Evolutionary conservation across 2,797 vertebrate genomes (phyloP).

Genomic region (Amphiprion clarkii): DNA sequence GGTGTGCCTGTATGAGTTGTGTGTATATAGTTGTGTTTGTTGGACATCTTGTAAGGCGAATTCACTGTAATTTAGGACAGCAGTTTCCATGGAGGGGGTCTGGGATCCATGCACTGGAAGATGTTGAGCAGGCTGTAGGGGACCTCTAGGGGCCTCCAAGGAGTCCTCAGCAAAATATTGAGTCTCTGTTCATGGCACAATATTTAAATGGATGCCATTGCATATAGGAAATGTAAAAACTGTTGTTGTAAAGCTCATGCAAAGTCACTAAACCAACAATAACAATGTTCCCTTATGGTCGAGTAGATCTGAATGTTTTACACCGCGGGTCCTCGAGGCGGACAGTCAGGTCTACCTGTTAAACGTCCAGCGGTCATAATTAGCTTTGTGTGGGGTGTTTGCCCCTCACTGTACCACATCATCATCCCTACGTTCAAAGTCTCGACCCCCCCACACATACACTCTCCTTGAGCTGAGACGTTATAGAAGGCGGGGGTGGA

Average conservation of each 20-base stretch:
- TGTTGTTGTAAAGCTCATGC: neutral
- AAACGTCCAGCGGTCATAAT: conserved; percentile 42
- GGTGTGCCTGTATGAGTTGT: neutral
- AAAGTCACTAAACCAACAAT: neutral
- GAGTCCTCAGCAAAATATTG: conserved; percentile 11
- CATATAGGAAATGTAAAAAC: conserved; percentile 6
- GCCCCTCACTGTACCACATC: conserved; percentile 50
- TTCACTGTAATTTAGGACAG: conserved; percentile 7
- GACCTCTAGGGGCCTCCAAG: conserved; percentile 9
- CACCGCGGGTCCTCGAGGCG: neutral
- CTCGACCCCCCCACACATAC: neutral
- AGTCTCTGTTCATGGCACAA: neutral
- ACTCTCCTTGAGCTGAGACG: conserved; percentile 24
- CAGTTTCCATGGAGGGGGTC: conserved; percentile 2
- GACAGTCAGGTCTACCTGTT: conserved; percentile 1
- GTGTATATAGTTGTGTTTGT: neutral
- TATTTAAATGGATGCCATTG: neutral
- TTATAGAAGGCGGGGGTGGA: conserved; percentile 26
- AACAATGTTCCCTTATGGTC: neutral
- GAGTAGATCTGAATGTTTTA: neutral
- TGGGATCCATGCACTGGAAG: neutral
- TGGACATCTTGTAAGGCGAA: neutral
- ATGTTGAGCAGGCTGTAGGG: conserved; percentile 21
- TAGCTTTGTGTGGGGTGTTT: conserved; percentile 24
- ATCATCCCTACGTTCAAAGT: conserved; percentile 35